Evolutionary conservation across 2,113 vertebrate genomes (phyloP), one percentile per base, ranked within the genome.

Genomic region (Oceanites oceanicus): DNA sequence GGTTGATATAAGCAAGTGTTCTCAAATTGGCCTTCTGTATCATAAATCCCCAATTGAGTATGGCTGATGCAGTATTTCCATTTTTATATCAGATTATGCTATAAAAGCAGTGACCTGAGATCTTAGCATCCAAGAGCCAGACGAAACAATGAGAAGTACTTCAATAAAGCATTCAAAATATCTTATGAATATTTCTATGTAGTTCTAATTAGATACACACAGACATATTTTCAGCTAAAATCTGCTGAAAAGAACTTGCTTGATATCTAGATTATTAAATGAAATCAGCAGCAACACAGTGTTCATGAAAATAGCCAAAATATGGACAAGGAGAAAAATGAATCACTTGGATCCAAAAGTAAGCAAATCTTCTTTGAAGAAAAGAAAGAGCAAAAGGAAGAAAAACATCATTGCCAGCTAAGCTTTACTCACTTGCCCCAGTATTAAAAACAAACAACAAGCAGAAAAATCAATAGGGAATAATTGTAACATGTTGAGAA

Each of bases 401-500:
- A 66, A 92, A 96, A 70, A 6, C 63, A 58, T 82, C 61, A 71
- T 77, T 95, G 84, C 38, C 42, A 75, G 25, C 68, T 83, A 80
- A 96, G 49, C n/a, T 30, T 76, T 42, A 18, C 87, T 42, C 34
- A 5, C 50, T 94, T 95, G 90, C 59, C 52, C 45, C 59, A 66
- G 23, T 45, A 82, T 90, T 92, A 92, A 91, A 95, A 91, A 52
- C 8, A 71, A 87, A 58, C 9, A 59, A 21, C 23, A 81, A 65
- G 21, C 80, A 66, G 26, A 42, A 38, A 59, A 90, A 86, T 96
- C 95, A 95, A 87, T 96, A 88, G 88, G 53, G 21, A 91, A 15
- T 68, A 95, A 96, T 88, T 95, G 78, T 83, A 96, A 88, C 65
- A 62, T 65, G 49, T 75, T 92, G 85, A 94, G 93, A 90, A 89